A percentile compares a stretch with the other conserved stretches of the same genome.
These are phyloP conservation scores for Ctenoplectra terminalis DNA, from an alignment of 1,140 invertebrate genomes.

Conservation along the genomic window DNA sequence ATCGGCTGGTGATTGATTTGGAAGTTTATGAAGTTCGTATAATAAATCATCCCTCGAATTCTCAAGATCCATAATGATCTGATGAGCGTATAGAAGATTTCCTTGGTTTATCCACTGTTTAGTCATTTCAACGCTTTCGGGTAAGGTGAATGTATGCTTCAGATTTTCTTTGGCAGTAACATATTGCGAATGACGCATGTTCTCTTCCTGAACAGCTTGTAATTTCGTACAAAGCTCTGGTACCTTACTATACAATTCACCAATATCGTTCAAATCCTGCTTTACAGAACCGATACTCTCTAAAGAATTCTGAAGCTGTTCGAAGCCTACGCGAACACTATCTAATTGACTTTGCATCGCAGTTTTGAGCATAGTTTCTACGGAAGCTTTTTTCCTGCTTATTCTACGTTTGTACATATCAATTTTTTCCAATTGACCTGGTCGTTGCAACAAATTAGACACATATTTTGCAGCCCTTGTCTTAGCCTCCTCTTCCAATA, in stretches of 20 bases:
- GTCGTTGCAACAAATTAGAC: constrained; percentile 95
- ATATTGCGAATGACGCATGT: constrained; percentile 96
- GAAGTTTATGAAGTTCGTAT: constrained; percentile 96
- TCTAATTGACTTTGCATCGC: constrained; percentile 99
- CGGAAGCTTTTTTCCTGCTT: constrained; percentile 94
- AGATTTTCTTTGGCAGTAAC: constrained; percentile 99
- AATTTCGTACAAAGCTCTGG: constrained; percentile 90
- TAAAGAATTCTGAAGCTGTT: constrained; percentile 92
- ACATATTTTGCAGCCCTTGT: constrained; percentile 94
- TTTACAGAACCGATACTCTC: constrained; percentile 91
- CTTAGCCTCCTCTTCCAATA: constrained; percentile 93
- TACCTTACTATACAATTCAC: constrained; percentile 86
- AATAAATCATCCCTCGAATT: constrained; percentile 97
- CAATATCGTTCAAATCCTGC: constrained; percentile 83
- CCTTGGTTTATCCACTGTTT: constrained; percentile 97
- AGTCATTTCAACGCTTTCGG: constrained; percentile 97
- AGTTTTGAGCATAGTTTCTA: constrained; percentile 98
- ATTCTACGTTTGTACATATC: constrained; percentile 94
- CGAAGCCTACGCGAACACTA: constrained; percentile 96
- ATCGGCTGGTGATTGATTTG: constrained; percentile 95
- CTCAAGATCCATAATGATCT: constrained; percentile 97
- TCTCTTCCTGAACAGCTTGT: constrained; percentile 94
- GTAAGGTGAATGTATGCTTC: constrained; percentile 99
- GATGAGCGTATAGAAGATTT: constrained; percentile 96
- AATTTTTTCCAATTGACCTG: constrained; percentile 97